Evolutionary conservation across 2,113 vertebrate genomes (phyloP).

Genomic region (Neodontobutis hainanensis): DNA sequence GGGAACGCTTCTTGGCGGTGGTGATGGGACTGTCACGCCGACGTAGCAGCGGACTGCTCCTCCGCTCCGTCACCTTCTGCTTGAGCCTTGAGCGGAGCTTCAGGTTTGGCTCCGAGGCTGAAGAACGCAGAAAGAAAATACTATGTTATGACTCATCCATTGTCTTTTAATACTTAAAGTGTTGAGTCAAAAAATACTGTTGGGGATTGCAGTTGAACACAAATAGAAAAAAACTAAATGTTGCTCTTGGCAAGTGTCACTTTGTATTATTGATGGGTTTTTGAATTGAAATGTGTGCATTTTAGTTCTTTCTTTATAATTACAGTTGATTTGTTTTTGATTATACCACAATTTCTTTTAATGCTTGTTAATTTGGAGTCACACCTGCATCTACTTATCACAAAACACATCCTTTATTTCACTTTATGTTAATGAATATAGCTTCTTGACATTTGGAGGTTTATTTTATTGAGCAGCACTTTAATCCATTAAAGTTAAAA

Average conservation of each 20-base stretch:
- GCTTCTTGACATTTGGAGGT: not conserved
- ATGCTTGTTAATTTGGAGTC: not conserved
- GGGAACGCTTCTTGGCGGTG: constrained; percentile 89
- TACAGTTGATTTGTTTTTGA: not conserved
- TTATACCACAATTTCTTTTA: not conserved
- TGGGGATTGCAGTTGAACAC: not conserved
- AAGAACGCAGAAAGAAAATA: not conserved
- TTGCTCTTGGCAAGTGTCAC: not conserved
- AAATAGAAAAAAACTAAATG: not conserved
- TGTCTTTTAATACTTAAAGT: not conserved
- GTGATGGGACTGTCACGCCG: constrained; percentile 88
- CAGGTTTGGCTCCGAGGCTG: constrained; percentile 95
- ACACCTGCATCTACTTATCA: constrained; percentile 8
- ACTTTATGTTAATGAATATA: not conserved
- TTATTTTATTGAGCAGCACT: not conserved
- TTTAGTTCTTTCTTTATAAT: not conserved
- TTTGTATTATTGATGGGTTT: not conserved
- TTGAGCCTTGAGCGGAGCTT: constrained; percentile 93
- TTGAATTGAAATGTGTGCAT: no score
- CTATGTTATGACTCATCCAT: not conserved
- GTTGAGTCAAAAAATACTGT: not conserved
- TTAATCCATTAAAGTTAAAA: not conserved
- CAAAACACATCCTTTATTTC: not conserved
- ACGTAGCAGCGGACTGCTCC: constrained; percentile 92
- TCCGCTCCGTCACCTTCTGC: constrained; percentile 93